Percentiles rank a stretch among this genome's conserved stretches.
phyloP scores from a whole-genome alignment of 2,888 invertebrate species.

The Microctonus hyperodae region DNA sequence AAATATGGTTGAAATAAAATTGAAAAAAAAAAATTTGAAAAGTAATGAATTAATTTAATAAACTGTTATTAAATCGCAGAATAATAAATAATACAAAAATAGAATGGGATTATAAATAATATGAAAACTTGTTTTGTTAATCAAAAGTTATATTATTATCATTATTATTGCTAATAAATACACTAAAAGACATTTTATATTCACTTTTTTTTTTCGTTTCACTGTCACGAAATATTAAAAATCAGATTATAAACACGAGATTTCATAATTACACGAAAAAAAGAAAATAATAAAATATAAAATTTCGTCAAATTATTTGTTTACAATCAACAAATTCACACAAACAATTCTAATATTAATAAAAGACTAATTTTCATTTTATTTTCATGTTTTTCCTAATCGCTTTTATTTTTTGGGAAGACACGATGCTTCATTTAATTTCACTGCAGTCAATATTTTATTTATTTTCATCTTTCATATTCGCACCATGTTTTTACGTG shows the following conservation, averaged over 20 bases:
- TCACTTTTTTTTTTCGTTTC: background rate
- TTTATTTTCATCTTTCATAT: too few species aligned
- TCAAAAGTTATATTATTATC: background rate
- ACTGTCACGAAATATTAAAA: background rate
- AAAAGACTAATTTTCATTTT: too few species aligned
- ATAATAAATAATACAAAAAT: conserved; percentile 47
- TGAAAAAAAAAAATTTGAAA: conserved; percentile 12
- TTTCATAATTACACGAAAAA: background rate
- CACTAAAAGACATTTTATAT: background rate
- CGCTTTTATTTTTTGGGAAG: background rate
- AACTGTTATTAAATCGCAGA: conserved; percentile 44
- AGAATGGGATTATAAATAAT: conserved; percentile 48
- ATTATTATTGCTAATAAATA: conserved; percentile 23
- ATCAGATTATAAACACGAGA: background rate
- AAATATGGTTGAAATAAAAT: background rate
- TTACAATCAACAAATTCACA: background rate
- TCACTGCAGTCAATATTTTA: background rate
- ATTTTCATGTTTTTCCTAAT: background rate
- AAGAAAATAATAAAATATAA: background rate
- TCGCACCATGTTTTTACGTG: background rate
- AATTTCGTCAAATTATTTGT: background rate
- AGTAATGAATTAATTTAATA: background rate
- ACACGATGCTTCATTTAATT: background rate
- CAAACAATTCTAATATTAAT: background rate
- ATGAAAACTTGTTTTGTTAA: conserved; percentile 39